Evolutionary conservation across 2,797 vertebrate species (phyloP).

Genomic region (Halcyon smyrnensis): DNA sequence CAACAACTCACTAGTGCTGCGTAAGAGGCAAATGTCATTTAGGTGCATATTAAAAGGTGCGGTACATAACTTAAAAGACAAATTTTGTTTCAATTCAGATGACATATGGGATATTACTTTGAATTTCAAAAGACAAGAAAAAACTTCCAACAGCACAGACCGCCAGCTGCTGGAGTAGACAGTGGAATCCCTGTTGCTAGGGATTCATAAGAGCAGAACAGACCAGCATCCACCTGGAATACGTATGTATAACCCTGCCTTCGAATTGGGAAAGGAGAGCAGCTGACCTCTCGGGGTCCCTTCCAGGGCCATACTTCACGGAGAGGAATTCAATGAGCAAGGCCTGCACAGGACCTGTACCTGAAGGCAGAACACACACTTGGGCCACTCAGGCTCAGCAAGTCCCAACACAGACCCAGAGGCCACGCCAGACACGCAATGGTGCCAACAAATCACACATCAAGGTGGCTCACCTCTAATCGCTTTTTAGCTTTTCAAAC

Average conservation of each 20-base stretch:
- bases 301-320: background rate
- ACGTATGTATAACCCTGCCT: background rate
- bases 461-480: background rate
- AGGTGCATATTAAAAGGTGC: background rate
- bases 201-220: background rate
- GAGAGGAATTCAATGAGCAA: background rate
- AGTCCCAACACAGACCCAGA: background rate
- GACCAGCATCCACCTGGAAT: background rate
- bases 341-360: background rate
- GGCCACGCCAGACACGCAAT: background rate
- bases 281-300: background rate
- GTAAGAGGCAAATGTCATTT: background rate
- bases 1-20: background rate
- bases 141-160: background rate
- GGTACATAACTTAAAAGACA: background rate
- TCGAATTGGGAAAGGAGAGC: background rate
- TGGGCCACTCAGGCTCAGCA: background rate
- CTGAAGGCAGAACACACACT: accelerated
- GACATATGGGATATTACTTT: background rate
- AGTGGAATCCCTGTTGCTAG: background rate
- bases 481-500: background rate
- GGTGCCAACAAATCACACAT: background rate
- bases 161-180: background rate
- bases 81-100: background rate
- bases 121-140: background rate